Conservation (phyloP, 2,113 vertebrate genomes). For the Plecotus auritus region DNA sequence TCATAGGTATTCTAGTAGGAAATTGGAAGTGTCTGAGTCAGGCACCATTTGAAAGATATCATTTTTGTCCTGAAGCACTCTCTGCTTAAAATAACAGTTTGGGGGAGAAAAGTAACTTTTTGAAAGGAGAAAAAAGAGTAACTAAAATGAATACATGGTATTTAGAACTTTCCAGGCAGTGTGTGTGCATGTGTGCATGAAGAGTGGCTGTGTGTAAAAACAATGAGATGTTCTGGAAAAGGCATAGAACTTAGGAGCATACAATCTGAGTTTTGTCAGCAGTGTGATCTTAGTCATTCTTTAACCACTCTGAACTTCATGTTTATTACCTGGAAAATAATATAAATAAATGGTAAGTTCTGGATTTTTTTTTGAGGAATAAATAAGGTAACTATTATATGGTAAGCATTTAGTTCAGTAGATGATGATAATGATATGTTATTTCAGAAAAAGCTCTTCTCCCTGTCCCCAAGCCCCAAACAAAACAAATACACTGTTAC, state of each 20-base stretch:
- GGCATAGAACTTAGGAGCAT: rapidly evolving
- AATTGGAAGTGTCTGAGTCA: not conserved
- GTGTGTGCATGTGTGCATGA: rapidly evolving
- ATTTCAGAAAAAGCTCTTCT: not conserved
- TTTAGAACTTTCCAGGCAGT: not conserved
- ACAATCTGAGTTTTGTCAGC: not conserved
- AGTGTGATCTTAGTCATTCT: not conserved
- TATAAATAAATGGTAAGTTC: not conserved
- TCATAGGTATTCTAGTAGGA: not conserved
- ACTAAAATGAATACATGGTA: not conserved
- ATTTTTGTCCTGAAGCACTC: not conserved
- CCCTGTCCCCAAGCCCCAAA: not conserved
- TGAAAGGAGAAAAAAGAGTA: not conserved
- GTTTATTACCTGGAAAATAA: not conserved
- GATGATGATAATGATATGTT: not conserved
- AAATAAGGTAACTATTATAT: not conserved
- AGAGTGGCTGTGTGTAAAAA: rapidly evolving
- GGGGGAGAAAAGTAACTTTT: not conserved
- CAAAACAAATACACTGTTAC: not conserved
- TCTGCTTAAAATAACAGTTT: not conserved
- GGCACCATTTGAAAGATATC: not conserved
- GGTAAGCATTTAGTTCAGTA: not conserved
- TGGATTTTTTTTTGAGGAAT: not conserved
- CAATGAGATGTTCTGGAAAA: not conserved
- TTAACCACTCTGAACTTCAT: not conserved